Evolutionary conservation across 2,113 vertebrate species (phyloP).

Genomic region (Tetrao urogallus): DNA sequence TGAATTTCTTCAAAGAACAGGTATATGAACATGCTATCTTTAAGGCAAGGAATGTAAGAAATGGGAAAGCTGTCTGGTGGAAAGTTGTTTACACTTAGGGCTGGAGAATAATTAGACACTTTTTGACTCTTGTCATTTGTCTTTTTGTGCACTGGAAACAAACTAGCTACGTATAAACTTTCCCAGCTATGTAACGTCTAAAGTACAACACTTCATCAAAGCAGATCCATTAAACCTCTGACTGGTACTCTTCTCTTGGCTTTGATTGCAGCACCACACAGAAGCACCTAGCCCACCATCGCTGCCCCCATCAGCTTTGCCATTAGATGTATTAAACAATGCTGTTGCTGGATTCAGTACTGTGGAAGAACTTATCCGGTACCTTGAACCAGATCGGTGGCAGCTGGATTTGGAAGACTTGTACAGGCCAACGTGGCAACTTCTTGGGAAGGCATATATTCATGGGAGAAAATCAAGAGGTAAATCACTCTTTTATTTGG

Average conservation of each 20-base stretch:
- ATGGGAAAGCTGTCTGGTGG: background rate
- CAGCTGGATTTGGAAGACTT: constrained; percentile 95
- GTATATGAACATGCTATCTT: background rate
- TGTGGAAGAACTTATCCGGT: constrained; percentile 96
- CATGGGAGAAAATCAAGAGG: constrained; percentile 93
- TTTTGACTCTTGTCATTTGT: constrained; percentile 35
- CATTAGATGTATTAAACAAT: constrained; percentile 86
- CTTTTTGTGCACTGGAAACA: constrained; percentile 16
- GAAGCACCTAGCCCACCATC: constrained; percentile 79
- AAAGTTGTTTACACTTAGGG: constrained; percentile 8
- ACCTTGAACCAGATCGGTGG: constrained; percentile 95
- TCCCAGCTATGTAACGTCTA: constrained; percentile 22
- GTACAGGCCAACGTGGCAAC: constrained; percentile 92
- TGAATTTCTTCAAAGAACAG: background rate
- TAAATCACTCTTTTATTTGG: constrained; percentile 62
- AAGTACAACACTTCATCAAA: constrained; percentile 14
- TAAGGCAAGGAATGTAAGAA: background rate
- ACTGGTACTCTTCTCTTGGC: constrained; percentile 43
- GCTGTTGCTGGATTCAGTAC: constrained; percentile 87
- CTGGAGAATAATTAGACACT: constrained; percentile 26
- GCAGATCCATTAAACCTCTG: constrained; percentile 36
- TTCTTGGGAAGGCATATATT: constrained; percentile 93
- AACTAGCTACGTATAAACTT: constrained; percentile 19
- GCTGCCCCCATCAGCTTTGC: constrained; percentile 79
- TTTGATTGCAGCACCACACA: constrained; percentile 79